Evolutionary conservation across 2,113 vertebrate genomes (phyloP).

Genomic region (crab-eating macaque (Macaca fascicularis)): DNA sequence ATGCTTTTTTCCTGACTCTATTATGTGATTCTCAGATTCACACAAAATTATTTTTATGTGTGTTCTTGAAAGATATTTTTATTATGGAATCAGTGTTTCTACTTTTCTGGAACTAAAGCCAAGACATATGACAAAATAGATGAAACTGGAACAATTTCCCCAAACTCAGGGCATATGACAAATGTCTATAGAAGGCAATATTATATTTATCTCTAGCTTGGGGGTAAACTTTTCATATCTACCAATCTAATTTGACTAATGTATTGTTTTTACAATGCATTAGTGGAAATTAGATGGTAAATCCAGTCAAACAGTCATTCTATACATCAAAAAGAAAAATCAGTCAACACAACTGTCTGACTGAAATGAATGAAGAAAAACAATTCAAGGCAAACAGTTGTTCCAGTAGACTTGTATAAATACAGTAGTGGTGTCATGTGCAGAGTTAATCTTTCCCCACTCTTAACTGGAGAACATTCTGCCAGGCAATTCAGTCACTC

Average conservation of each 20-base stretch:
- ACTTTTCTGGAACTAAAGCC: neutral
- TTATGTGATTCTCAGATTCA: conserved; percentile 16
- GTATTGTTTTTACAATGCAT: conserved; percentile 39
- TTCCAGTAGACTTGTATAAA: conserved; percentile 33
- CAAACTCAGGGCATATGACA: neutral
- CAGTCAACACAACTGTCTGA: conserved; percentile 42
- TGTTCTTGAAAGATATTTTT: neutral
- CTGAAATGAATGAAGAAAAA: conserved; percentile 65
- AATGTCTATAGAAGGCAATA: neutral
- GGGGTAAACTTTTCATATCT: neutral
- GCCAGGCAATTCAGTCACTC: conserved; percentile 53
- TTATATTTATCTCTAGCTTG: conserved; percentile 11
- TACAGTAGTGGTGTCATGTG: neutral
- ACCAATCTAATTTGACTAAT: conserved; percentile 49
- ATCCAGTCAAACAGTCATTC: conserved; percentile 48
- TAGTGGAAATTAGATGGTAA: conserved; percentile 64
- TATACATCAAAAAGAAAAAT: conserved; percentile 54
- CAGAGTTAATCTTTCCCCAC: conserved; percentile 51
- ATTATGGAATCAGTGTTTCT: neutral
- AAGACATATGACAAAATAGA: neutral
- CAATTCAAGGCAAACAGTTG: conserved; percentile 49
- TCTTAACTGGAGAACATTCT: conserved; percentile 37
- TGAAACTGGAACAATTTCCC: neutral
- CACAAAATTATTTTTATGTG: conserved; percentile 16
- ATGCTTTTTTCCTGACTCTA: neutral